These are phyloP conservation scores for Lasioglossum calceatum DNA, from an alignment of 2,888 invertebrate genomes.

Conservation along the genomic window DNA sequence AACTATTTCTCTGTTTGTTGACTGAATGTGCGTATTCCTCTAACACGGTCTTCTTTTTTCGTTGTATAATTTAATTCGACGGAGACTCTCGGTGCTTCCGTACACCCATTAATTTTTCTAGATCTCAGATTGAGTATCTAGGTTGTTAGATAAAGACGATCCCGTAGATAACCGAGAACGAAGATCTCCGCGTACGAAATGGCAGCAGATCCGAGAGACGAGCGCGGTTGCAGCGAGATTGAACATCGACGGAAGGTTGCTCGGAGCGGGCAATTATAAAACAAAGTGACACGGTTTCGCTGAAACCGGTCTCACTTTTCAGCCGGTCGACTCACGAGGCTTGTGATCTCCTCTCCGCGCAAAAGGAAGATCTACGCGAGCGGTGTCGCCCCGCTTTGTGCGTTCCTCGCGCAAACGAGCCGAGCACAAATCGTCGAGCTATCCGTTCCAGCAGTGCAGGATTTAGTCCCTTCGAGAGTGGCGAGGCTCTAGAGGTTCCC, in stretches of 20 bases:
- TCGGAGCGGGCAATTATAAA: slow-evolving; percentile 29
- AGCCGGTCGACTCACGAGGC: slow-evolving; percentile 18
- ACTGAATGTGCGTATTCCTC: no score
- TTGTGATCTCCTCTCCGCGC: slow-evolving; percentile 15
- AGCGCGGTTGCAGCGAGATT: not conserved
- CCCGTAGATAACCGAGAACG: not conserved
- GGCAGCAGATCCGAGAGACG: not conserved
- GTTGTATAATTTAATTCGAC: not conserved
- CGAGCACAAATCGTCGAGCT: slow-evolving; percentile 73
- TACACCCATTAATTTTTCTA: not conserved
- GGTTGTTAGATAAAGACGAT: not conserved
- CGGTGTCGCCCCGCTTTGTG: slow-evolving; percentile 38
- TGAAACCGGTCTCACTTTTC: slow-evolving; percentile 22
- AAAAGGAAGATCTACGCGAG: slow-evolving; percentile 20
- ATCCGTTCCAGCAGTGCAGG: slow-evolving; percentile 53
- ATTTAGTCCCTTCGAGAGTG: slow-evolving; percentile 34
- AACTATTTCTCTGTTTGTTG: no score
- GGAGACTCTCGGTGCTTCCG: not conserved
- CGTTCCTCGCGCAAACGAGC: slow-evolving; percentile 50
- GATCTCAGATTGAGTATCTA: not conserved
- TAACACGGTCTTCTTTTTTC: no score
- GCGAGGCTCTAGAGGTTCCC: slow-evolving; percentile 22
- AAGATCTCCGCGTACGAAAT: not conserved
- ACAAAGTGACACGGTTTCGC: slow-evolving; percentile 27
- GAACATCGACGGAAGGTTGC: slow-evolving; percentile 23